Evolutionary conservation across 1,140 invertebrate genomes (phyloP).

Genomic region (Drosophila micromelanica): DNA sequence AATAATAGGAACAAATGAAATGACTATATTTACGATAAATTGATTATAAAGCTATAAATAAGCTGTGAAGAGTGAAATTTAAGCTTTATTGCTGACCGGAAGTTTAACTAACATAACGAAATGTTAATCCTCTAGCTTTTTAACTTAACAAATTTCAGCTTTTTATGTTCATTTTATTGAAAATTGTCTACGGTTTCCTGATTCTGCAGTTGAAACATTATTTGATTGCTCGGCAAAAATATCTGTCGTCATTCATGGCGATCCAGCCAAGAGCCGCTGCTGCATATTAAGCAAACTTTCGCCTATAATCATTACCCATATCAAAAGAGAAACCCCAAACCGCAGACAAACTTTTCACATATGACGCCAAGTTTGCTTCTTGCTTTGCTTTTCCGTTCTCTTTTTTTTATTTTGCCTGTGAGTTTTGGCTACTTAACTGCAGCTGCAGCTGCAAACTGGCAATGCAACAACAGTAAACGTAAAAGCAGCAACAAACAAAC

Average conservation of each 20-base stretch:
- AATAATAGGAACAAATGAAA: too few relatives aligned
- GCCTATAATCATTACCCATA: conserved; percentile 72
- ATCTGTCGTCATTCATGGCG: conserved; percentile 53
- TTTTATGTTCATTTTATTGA: neutral
- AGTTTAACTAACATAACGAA: too few relatives aligned
- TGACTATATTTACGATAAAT: too few relatives aligned
- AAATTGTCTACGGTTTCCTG: neutral
- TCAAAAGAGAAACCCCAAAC: conserved; percentile 67
- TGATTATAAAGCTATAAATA: too few relatives aligned
- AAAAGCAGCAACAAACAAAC: conserved; percentile 49
- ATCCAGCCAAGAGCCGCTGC: conserved; percentile 14
- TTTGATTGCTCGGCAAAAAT: neutral
- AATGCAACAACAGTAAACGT: conserved; percentile 27
- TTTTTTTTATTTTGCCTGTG: conserved; percentile 32
- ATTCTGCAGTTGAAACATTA: neutral
- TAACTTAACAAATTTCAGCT: neutral
- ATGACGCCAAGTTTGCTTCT: conserved; percentile 75
- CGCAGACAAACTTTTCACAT: conserved; percentile 79
- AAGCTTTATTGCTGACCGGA: too few relatives aligned
- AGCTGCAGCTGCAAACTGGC: conserved; percentile 42
- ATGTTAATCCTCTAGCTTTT: too few relatives aligned
- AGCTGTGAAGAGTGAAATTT: too few relatives aligned
- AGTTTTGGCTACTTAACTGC: conserved; percentile 74
- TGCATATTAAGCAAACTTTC: conserved; percentile 59
- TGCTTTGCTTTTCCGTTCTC: conserved; percentile 24